Base-by-base conservation (phyloP, 2,113 vertebrate genomes). In the Onychostruthus taczanowskii region DNA sequence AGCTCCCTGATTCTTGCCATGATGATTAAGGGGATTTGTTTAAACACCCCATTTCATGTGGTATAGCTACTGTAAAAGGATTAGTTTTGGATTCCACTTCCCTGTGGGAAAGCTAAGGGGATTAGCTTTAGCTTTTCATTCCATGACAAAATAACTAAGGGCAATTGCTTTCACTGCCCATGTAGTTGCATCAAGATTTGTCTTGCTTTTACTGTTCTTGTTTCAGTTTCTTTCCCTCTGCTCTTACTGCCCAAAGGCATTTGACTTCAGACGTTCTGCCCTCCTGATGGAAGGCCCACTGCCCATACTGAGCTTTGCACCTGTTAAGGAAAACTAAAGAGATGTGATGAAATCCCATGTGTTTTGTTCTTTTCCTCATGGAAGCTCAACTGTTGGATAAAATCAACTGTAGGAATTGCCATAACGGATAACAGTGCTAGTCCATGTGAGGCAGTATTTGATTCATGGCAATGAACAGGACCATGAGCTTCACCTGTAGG, bases 21-120 rank as follows among this genome's bases (percentile, higher is more conserved):
- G 73, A 95, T 96, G 96, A 95, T 97, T 97, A 95, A 93, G 47
- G 79, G 88, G 95, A 96, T 97, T 97, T 97, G 91, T 93, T 95
- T 96, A 93, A 97, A 97, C 37, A 95, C 76, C 88, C 75, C 47
- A 87, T 95, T 96, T 97, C 90, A 89, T 95, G 89, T 94, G 82
- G 78, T 68, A 90, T 31, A 95, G 84, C 84, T 93, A 80, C 93
- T 95, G 75, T 97, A 97, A 97, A 97, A 88, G 96, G 97, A 97
- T 97, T 97, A 97, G 96, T 64, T 97, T 96, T 84, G 94, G 93
- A 94, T 97, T 94, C 86, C 76, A 82, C 82, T 96, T 97, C 92
- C 90, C 93, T 8, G 3, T 95, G 87, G 91, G 84, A 96, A 95
- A 64, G 94, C 93, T 97, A 97, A 97, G 78, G 78, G 90, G 96